These are phyloP conservation scores for Kryptopterus vitreolus DNA, from an alignment of 2,797 vertebrate genomes.

Conservation along the genomic window DNA sequence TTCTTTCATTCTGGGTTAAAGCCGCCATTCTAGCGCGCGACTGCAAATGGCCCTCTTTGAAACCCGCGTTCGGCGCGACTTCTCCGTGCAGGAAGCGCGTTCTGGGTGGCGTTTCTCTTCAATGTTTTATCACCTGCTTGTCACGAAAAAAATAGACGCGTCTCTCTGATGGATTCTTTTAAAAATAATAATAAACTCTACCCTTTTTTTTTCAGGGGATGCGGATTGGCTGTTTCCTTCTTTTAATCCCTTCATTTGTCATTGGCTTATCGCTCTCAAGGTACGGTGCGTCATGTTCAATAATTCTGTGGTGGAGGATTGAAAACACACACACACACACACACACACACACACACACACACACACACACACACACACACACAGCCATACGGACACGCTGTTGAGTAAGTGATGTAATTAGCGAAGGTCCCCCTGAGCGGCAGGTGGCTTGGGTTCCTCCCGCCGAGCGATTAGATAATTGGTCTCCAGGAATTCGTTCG, in stretches of 20 bases:
- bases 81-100: neutral
- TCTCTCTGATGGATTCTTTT: slow-evolving; percentile 15
- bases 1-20: slow-evolving; percentile 28
- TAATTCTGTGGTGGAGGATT: slow-evolving; percentile 1
- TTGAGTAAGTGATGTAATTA: slow-evolving; percentile 48
- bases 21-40: neutral
- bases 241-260: slow-evolving; percentile 32
- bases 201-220: neutral
- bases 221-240: neutral
- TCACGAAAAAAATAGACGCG: slow-evolving; percentile 24
- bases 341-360: neutral
- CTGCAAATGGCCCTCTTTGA: neutral
- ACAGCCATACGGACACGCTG: slow-evolving; percentile 5
- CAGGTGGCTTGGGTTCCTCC: slow-evolving; percentile 45
- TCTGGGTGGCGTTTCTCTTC: slow-evolving; percentile 31
- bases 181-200: slow-evolving; percentile 30
- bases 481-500: slow-evolving; percentile 43
- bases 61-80: neutral
- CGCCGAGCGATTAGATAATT: slow-evolving; percentile 42
- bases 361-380: slow-evolving; percentile 43
- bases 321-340: neutral
- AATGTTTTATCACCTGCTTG: slow-evolving; percentile 40
- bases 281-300: slow-evolving; percentile 12
- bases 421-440: slow-evolving; percentile 44
- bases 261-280: slow-evolving; percentile 14